Evolutionary conservation across 2,797 vertebrate genomes (phyloP).

Genomic region (Halcyon leucocephala): DNA sequence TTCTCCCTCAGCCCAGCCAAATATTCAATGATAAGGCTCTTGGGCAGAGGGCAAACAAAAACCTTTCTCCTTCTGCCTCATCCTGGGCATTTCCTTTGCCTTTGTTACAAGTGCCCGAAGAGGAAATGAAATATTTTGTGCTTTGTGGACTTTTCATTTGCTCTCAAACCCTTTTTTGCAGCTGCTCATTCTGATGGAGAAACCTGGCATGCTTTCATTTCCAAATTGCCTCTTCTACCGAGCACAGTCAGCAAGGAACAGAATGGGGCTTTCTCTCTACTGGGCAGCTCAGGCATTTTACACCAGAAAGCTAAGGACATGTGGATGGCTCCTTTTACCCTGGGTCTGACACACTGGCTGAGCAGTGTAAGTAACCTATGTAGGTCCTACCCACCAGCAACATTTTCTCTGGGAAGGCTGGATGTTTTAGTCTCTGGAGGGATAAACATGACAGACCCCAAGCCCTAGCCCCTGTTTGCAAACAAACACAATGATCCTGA

Average conservation of each 20-base stretch:
- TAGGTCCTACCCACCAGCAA: neutral
- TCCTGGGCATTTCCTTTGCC: neutral
- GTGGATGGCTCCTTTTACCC: neutral
- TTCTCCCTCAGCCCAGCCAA: neutral
- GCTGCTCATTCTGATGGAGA: neutral
- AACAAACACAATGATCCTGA: neutral
- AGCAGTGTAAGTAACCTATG: neutral
- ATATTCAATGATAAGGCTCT: neutral
- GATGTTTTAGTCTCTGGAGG: neutral
- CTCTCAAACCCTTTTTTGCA: neutral
- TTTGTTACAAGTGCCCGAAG: neutral
- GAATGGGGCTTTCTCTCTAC: neutral
- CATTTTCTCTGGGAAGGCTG: neutral
- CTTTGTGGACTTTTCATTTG: neutral
- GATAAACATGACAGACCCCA: neutral
- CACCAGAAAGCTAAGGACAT: neutral
- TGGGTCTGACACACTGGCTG: neutral
- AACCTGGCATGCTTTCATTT: neutral
- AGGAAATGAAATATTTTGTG: neutral
- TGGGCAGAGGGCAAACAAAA: neutral
- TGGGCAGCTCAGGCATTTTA: neutral
- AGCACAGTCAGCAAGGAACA: neutral
- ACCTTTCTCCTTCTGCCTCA: neutral
- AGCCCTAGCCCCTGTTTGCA: neutral
- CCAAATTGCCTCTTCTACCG: neutral